A percentile compares a stretch with the other conserved stretches of the same genome.
phyloP scores from a whole-genome alignment of 2,113 vertebrate species.

The Mobula hypostoma region DNA sequence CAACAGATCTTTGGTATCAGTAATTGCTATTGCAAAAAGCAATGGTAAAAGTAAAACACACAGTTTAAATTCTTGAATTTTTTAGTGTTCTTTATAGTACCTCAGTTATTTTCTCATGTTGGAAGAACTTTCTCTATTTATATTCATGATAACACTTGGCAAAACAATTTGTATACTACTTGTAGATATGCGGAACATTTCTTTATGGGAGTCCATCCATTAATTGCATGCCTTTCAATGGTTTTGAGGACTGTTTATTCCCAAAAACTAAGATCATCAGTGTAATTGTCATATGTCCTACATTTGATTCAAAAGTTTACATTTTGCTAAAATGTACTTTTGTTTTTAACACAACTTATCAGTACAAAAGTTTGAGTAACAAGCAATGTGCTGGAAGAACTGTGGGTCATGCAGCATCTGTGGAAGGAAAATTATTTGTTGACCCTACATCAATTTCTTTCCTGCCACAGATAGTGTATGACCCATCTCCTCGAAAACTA shows the following conservation, averaged over 20 bases:
- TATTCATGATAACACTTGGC: background rate
- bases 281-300: background rate
- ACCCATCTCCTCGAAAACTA: no score
- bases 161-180: background rate
- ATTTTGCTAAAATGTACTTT: background rate
- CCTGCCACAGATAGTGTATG: no score
- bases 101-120: background rate
- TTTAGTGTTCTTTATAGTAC: background rate
- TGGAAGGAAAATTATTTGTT: no score
- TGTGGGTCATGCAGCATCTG: no score
- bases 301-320: background rate
- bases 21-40: background rate
- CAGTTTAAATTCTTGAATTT: background rate
- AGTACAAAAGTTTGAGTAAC: background rate
- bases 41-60: background rate
- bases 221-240: background rate
- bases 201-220: background rate
- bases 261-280: background rate
- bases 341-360: background rate
- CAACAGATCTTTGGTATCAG: background rate
- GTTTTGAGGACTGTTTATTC: background rate
- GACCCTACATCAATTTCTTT: no score
- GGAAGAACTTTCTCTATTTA: background rate
- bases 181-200: background rate
- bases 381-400: no score